phyloP scores from a whole-genome alignment of 2,797 vertebrate genomes.

The Girardinus metallicus region DNA sequence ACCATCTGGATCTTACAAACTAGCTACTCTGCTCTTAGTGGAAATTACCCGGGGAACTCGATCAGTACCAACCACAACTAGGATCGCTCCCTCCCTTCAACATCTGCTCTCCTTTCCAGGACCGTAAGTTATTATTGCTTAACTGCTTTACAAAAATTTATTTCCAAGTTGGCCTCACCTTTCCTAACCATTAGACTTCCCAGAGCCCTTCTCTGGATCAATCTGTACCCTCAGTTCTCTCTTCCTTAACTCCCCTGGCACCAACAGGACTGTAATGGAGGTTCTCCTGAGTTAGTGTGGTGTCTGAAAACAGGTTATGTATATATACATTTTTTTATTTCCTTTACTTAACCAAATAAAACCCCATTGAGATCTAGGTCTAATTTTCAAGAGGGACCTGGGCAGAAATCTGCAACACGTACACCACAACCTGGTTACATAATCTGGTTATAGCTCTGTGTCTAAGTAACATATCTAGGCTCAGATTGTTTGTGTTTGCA shows the following conservation, averaged over 20 bases:
- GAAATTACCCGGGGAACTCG: not conserved
- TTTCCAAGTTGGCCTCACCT: not conserved
- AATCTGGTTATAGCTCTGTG: too few relatives aligned
- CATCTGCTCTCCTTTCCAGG: not conserved
- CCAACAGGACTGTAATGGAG: not conserved
- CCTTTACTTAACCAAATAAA: too few relatives aligned
- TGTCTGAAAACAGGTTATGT: not conserved
- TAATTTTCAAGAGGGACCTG: too few relatives aligned
- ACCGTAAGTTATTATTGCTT: not conserved
- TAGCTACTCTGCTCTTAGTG: not conserved
- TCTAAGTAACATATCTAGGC: too few relatives aligned
- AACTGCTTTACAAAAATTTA: not conserved
- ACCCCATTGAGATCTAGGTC: too few relatives aligned
- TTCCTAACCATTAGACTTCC: not conserved
- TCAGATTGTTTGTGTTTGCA: too few relatives aligned
- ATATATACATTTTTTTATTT: too few relatives aligned
- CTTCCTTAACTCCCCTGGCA: not conserved
- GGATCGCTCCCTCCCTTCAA: not conserved
- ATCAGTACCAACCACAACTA: not conserved
- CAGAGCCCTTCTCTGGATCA: not conserved
- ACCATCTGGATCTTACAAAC: not conserved
- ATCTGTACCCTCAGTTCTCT: not conserved
- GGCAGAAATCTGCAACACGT: too few relatives aligned
- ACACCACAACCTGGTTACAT: too few relatives aligned
- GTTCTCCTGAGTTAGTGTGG: not conserved